These are phyloP conservation scores for Falco biarmicus DNA, from an alignment of 2,797 vertebrate species.

Conservation along the genomic window DNA sequence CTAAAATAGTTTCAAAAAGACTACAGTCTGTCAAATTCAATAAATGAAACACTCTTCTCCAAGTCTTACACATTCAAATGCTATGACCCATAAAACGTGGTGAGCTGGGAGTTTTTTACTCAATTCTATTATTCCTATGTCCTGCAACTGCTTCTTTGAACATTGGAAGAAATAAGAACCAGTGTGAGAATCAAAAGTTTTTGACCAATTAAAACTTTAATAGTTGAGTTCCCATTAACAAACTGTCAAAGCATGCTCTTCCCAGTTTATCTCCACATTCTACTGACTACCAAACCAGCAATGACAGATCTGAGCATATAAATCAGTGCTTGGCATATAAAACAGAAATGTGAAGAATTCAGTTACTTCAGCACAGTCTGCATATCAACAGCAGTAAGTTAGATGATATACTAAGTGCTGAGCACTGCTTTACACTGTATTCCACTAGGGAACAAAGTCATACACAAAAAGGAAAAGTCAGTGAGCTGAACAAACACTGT, in stretches of 20 bases:
- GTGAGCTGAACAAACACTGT: not conserved
- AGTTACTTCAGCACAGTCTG: not conserved
- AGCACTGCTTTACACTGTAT: not conserved
- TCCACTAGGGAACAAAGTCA: not conserved
- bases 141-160: not conserved
- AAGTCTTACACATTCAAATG: not conserved
- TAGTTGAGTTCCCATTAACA: not conserved
- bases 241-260: not conserved
- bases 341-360: not conserved
- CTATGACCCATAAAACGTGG: not conserved
- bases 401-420: not conserved
- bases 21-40: not conserved
- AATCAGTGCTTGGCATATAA: not conserved
- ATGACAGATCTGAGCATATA: not conserved
- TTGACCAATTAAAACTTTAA: constrained; percentile 36
- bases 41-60: not conserved
- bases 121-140: not conserved
- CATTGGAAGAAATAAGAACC: constrained; percentile 14
- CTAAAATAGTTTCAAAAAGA: not conserved
- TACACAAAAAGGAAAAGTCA: not conserved
- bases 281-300: not conserved
- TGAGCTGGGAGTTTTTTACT: not conserved
- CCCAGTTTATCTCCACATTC: not conserved
- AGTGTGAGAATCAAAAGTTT: not conserved
- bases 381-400: not conserved